These are phyloP conservation scores for Peribatodes rhomboidaria DNA, from an alignment of 2,888 invertebrate species.

Conservation along the genomic window DNA sequence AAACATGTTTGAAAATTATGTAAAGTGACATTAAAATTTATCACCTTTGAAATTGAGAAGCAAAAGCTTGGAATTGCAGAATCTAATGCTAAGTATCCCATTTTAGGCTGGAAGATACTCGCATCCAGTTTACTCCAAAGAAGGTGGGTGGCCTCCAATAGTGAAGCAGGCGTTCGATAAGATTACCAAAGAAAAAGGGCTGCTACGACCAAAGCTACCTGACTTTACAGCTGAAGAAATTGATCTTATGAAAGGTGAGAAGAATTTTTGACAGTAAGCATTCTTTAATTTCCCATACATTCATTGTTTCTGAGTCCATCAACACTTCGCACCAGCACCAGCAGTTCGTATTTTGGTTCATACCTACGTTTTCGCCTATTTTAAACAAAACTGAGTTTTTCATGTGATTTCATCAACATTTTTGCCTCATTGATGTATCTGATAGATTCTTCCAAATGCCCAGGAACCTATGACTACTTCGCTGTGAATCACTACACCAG, in stretches of 20 bases:
- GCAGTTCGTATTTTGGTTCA: too few species aligned
- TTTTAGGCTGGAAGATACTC: conserved; percentile 68
- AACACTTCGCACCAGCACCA: too few species aligned
- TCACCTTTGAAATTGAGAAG: too few species aligned
- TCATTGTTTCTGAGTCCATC: too few species aligned
- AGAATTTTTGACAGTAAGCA: too few species aligned
- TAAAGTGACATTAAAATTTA: too few species aligned
- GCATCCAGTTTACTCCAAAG: conserved; percentile 73
- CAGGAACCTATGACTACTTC: conserved; percentile 86
- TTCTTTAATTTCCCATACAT: too few species aligned
- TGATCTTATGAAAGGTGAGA: conserved; percentile 55
- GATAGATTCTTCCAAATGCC: background rate
- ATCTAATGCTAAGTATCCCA: background rate
- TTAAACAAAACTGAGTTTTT: too few species aligned
- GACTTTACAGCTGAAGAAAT: conserved; percentile 78
- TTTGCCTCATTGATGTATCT: too few species aligned
- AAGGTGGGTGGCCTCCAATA: conserved; percentile 81
- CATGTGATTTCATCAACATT: too few species aligned
- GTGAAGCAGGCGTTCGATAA: conserved; percentile 71
- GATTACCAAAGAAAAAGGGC: conserved; percentile 73
- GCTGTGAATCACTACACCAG: conserved; percentile 89
- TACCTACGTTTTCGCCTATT: too few species aligned
- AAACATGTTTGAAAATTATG: background rate
- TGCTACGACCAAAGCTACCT: conserved; percentile 74
- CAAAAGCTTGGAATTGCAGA: too few species aligned